phyloP scores from a whole-genome alignment of 2,113 vertebrate species.

The Forbesichthys papilliferus region DNA sequence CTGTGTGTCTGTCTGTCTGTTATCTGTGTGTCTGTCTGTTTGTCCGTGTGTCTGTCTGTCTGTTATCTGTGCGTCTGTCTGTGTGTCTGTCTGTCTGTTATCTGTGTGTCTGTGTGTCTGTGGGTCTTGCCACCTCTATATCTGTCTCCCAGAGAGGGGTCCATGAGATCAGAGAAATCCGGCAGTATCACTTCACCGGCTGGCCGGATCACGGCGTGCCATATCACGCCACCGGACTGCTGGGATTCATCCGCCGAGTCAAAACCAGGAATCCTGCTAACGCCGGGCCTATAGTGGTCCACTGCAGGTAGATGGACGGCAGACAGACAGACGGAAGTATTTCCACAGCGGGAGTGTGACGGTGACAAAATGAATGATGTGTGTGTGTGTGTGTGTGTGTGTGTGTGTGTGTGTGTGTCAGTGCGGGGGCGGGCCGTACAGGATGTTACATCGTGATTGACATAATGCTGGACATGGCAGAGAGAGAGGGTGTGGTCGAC shows the following conservation, averaged over 20 bases:
- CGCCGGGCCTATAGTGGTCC: constrained; percentile 79
- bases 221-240: constrained; percentile 90
- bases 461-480: constrained; percentile 98
- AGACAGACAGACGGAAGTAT: not conserved
- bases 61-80: not conserved
- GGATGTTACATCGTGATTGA: constrained; percentile 98
- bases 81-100: not conserved
- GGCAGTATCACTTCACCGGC: constrained; percentile 96
- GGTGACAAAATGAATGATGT: not conserved
- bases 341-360: not conserved
- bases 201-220: constrained; percentile 98
- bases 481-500: constrained; percentile 95
- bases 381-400: constrained; percentile 14
- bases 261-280: constrained; percentile 90
- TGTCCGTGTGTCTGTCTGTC: not conserved
- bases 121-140: too few relatives aligned
- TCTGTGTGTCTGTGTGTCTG: not conserved
- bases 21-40: not conserved
- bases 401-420: constrained; percentile 53
- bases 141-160: constrained; percentile 81
- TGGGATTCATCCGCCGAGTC: constrained; percentile 92
- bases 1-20: not conserved
- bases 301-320: constrained; percentile 58
- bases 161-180: constrained; percentile 95
- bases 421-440: constrained; percentile 93